phyloP scores from a whole-genome alignment of 1,140 invertebrate species.

The Eriocheir sinensis region DNA sequence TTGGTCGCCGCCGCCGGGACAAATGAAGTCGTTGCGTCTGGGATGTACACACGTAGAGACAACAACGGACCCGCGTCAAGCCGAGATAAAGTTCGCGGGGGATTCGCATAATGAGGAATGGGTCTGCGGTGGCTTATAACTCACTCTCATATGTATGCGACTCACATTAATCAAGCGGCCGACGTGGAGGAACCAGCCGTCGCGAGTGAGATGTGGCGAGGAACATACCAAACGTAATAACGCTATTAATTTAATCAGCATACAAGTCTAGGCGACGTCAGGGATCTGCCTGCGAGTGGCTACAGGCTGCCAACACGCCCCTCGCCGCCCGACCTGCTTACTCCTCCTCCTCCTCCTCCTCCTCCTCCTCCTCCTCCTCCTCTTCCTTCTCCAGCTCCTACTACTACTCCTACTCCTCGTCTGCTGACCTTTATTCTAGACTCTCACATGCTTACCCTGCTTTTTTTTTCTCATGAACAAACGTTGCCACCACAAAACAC shows the following conservation, averaged over 20 bases:
- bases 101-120: neutral
- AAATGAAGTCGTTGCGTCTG: neutral
- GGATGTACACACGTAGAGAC: neutral
- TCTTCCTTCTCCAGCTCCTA: neutral
- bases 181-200: neutral
- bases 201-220: neutral
- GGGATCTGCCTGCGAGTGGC: neutral
- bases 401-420: neutral
- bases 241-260: constrained; percentile 25
- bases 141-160: constrained; percentile 4
- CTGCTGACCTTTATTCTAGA: too few relatives aligned
- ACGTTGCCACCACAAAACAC: neutral
- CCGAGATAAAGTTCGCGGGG: neutral
- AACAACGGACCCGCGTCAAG: neutral
- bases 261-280: neutral
- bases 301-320: neutral
- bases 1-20: neutral
- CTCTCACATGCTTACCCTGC: neutral
- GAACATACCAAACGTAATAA: constrained; percentile 25
- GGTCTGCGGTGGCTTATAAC: neutral
- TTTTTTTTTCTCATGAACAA: neutral
- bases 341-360: neutral
- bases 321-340: too few relatives aligned
- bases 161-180: neutral
- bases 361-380: neutral